A percentile compares a stretch with the other conserved stretches of the same genome.
Conservation (phyloP, 2,113 vertebrate genomes). For the Butorides virescens region DNA sequence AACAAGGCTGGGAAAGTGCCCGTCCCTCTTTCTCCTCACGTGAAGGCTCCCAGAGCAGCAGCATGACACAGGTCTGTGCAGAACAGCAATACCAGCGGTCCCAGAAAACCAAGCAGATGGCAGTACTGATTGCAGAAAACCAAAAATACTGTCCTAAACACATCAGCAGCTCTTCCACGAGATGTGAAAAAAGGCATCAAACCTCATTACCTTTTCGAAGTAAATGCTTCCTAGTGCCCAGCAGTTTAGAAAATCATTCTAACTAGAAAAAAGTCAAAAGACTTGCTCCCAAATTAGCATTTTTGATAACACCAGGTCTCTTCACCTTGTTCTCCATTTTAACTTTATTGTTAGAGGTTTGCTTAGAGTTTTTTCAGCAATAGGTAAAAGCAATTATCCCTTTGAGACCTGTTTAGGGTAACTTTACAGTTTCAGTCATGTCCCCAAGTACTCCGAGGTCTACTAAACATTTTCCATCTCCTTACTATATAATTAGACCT, state of each 20-base stretch:
- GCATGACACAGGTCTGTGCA: background rate
- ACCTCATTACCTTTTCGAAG: fast-evolving
- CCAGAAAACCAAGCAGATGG: background rate
- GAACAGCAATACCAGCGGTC: fast-evolving
- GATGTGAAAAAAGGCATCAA: background rate
- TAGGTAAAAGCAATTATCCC: background rate
- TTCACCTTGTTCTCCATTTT: background rate
- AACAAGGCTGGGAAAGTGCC: background rate
- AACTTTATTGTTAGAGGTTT: background rate
- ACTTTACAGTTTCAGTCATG: background rate
- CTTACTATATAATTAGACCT: background rate
- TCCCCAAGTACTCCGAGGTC: fast-evolving
- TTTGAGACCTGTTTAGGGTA: background rate
- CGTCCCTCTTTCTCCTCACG: fast-evolving
- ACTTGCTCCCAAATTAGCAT: background rate
- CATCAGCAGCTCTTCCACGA: background rate
- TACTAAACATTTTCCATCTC: background rate
- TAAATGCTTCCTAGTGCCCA: background rate
- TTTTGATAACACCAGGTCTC: background rate
- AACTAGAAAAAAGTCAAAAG: background rate
- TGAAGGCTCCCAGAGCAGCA: background rate
- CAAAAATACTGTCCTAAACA: fast-evolving
- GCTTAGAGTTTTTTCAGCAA: background rate
- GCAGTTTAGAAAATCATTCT: background rate
- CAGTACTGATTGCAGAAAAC: background rate